Percentiles rank a stretch among this genome's conserved stretches.
phyloP scores from a whole-genome alignment of 2,797 vertebrate genomes.

The Onychomys leucogaster region DNA sequence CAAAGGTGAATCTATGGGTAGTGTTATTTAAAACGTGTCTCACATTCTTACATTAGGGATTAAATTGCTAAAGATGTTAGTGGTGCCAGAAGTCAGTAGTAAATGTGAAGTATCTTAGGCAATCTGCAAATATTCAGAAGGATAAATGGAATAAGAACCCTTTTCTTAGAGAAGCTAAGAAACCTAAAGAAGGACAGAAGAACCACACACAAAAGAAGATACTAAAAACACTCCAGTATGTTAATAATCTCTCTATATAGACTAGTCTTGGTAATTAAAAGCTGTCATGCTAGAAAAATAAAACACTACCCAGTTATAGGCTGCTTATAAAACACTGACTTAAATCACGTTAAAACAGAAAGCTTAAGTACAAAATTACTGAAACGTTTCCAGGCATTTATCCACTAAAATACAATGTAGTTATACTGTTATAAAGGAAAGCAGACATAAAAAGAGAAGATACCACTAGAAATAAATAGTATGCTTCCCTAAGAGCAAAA shows the following conservation, averaged over 20 bases:
- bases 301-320: conserved; percentile 19
- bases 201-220: not conserved
- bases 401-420: conserved; percentile 26
- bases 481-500: not conserved
- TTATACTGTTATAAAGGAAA: conserved; percentile 37
- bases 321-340: conserved; percentile 2
- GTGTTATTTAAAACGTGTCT: not conserved
- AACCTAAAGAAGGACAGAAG: not conserved
- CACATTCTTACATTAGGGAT: not conserved
- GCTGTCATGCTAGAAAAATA: conserved; percentile 4
- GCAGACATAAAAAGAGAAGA: not conserved
- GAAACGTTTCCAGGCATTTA: conserved; percentile 44
- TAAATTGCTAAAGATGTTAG: not conserved
- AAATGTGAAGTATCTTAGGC: not conserved
- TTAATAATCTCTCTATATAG: not conserved
- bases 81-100: not conserved
- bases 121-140: not conserved
- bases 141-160: not conserved
- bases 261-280: conserved; percentile 38
- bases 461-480: conserved; percentile 4
- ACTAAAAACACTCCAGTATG: not conserved
- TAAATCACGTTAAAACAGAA: conserved; percentile 64
- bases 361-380: conserved; percentile 15
- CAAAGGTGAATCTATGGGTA: not conserved
- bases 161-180: not conserved